These are phyloP conservation scores for Pherbina coryleti DNA, from an alignment of 2,888 invertebrate genomes.

Conservation along the genomic window DNA sequence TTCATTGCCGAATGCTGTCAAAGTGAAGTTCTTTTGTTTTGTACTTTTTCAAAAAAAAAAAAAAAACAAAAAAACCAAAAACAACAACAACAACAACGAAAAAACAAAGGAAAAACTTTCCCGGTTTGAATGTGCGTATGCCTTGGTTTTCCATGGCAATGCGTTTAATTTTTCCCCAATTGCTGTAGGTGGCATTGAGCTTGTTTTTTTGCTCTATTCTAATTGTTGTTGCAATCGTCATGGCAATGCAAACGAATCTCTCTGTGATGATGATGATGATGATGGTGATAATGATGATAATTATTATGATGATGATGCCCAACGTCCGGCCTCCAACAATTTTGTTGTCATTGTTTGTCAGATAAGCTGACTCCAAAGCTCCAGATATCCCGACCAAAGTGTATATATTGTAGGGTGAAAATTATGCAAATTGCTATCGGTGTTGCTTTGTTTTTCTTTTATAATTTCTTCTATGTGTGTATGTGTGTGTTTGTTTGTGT, in stretches of 20 bases:
- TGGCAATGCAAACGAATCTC: not conserved
- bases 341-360: not conserved
- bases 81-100: not conserved
- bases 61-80: not conserved
- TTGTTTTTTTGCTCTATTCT: conserved; percentile 18
- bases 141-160: not conserved
- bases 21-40: not conserved
- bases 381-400: not conserved
- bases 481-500: conserved; percentile 7
- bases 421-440: conserved; percentile 56
- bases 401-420: conserved; percentile 49
- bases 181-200: conserved; percentile 30
- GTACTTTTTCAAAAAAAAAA: not conserved
- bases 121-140: not conserved
- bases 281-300: too few relatives aligned
- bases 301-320: not conserved
- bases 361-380: not conserved
- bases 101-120: conserved; percentile 33
- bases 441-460: conserved; percentile 12
- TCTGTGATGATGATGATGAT: not conserved
- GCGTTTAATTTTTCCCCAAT: conserved; percentile 32
- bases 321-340: not conserved
- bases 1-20: conserved; percentile 6
- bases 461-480: conserved; percentile 19
- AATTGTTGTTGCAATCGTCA: conserved; percentile 27